Base-by-base conservation (phyloP, 2,888 invertebrate species). In the Trilocha varians region DNA sequence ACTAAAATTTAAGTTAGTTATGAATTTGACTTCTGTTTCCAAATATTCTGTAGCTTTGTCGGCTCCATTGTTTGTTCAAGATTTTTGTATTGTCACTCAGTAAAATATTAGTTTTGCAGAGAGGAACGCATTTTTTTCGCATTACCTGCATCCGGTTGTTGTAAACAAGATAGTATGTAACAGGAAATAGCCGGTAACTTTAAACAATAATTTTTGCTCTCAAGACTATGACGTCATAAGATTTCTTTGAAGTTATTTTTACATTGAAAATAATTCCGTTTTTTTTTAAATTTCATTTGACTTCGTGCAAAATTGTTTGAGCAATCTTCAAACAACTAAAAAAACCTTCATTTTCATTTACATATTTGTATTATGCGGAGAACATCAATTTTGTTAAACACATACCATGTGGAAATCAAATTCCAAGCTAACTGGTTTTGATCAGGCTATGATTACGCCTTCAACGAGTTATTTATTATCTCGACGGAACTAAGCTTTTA, bases 41-140 rank as follows among this genome's bases (percentile, higher is more conserved):
- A n/a, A n/a, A n/a, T n/a, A n/a, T n/a, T n/a, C n/a, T n/a, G 25
- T 25, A 6, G 25, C 55, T 43, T 47, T 43, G 43, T 37, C 43
- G 43, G 43, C 43, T 49, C 17, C 52, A 66, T 62, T 70, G 59
- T 70, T 68, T 62, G 52, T 50, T 52, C 51, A 62, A 61, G 53
- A 58, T 62, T 67, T 71, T 69, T 70, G 64, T 70, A 59, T 53
- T 57, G 62, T 40, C 18, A 42, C 40, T 33, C 42, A 60, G 66
- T 71, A 70, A 75, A 73, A 65, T 70, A 62, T 66, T 62, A 61
- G 57, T 57, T 59, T 58, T 57, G 61, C 60, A 53, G 60, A 60
- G 50, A 46, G 50, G 62, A 69, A 68, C 60, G 43, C 41, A 51
- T 62, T 66, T 67, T 65, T 56, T 58, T 50, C 37, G 52, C 48